Evolutionary conservation across 2,888 invertebrate genomes (phyloP).

Genomic region (Erebia epiphron): DNA sequence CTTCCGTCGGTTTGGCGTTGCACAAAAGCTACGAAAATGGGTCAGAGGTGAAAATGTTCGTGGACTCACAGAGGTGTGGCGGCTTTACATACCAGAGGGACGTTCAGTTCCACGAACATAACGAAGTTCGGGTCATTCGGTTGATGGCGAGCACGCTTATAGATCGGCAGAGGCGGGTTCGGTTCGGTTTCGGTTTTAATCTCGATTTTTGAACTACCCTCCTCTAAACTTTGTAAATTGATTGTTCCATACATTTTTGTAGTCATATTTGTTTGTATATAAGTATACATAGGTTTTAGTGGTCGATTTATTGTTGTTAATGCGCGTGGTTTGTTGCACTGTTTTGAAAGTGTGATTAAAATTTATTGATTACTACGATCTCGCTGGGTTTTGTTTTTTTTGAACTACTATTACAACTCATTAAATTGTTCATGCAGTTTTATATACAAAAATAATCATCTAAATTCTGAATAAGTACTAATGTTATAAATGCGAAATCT

Average conservation of each 20-base stretch:
- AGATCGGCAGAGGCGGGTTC: conserved; percentile 66
- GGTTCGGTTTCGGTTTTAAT: conserved; percentile 72
- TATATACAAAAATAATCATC: too few relatives aligned
- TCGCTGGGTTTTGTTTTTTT: not conserved
- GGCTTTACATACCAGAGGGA: conserved; percentile 74
- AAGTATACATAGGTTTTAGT: conserved; percentile 82
- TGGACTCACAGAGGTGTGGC: conserved; percentile 71
- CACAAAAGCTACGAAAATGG: conserved; percentile 66
- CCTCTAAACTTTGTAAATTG: conserved; percentile 17
- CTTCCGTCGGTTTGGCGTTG: conserved; percentile 64
- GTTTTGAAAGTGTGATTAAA: conserved; percentile 64
- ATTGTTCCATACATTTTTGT: conserved; percentile 55
- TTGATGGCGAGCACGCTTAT: conserved; percentile 68
- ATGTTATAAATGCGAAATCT: too few relatives aligned
- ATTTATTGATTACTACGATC: conserved; percentile 44
- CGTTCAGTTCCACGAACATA: conserved; percentile 63
- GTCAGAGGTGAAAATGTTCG: conserved; percentile 70
- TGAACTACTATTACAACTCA: too few relatives aligned
- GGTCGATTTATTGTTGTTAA: conserved; percentile 66
- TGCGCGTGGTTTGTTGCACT: conserved; percentile 47
- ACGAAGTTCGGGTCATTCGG: conserved; percentile 63
- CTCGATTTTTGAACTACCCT: conserved; percentile 63
- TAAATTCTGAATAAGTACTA: too few relatives aligned
- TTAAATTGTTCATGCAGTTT: too few relatives aligned
- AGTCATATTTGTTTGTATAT: conserved; percentile 76